These are phyloP conservation scores for Esox niger DNA, from an alignment of 2,113 vertebrate species.

Conservation along the genomic window DNA sequence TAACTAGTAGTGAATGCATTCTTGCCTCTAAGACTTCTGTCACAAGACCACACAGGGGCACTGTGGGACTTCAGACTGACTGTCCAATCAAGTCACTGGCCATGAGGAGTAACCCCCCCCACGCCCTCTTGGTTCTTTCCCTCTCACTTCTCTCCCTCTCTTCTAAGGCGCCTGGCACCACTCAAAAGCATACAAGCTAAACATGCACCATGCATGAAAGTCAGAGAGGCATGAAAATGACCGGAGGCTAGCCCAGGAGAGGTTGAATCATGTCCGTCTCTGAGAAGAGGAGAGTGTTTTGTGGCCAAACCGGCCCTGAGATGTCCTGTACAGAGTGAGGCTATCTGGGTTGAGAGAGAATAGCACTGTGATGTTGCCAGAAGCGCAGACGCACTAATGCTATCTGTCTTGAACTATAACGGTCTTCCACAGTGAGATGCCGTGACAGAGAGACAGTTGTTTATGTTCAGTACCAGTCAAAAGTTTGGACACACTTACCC, in stretches of 20 bases:
- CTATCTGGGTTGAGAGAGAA: neutral
- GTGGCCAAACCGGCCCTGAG: constrained; percentile 5
- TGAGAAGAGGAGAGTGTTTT: neutral
- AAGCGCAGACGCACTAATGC: neutral
- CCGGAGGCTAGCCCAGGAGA: constrained; percentile 8
- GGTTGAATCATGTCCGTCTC: constrained; percentile 13
- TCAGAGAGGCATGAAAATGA: neutral
- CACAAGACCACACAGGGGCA: constrained; percentile 57
- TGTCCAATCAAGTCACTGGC: neutral
- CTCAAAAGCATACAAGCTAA: constrained; percentile 19
- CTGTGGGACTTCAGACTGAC: constrained; percentile 39
- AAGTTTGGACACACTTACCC: too few species aligned
- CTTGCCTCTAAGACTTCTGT: too few species aligned
- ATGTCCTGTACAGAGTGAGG: neutral
- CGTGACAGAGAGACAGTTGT: neutral
- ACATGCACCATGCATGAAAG: neutral
- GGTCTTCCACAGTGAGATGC: neutral
- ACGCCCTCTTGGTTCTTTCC: too few species aligned
- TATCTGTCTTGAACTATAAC: neutral
- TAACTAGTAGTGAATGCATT: too few species aligned
- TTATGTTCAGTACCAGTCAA: too few species aligned
- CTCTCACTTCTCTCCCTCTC: neutral
- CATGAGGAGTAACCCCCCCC: neutral
- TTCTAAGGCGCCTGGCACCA: neutral
- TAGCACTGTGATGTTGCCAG: constrained; percentile 2